Evolutionary conservation across 2,113 vertebrate species (phyloP).

Genomic region (Microtus oregoni): DNA sequence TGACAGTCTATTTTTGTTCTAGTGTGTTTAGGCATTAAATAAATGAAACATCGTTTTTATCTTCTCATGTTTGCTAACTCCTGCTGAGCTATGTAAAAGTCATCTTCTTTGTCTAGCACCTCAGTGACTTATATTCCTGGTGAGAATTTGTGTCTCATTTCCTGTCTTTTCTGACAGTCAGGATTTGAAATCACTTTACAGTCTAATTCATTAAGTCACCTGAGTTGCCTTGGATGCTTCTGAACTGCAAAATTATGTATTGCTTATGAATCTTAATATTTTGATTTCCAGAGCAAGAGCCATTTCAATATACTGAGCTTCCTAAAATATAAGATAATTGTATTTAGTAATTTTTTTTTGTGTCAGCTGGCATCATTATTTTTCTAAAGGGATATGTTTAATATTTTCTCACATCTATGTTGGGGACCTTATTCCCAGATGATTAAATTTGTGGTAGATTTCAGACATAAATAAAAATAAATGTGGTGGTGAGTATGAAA

Average conservation of each 20-base stretch:
- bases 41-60: constrained; percentile 4
- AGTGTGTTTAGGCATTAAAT: not conserved
- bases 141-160: constrained; percentile 33
- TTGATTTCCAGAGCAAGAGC: not conserved
- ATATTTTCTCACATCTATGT: constrained; percentile 62
- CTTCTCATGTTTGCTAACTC: constrained; percentile 1
- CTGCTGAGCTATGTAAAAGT: not conserved
- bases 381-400: constrained; percentile 22
- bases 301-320: constrained; percentile 7
- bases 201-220: not conserved
- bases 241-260: constrained; percentile 36
- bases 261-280: not conserved
- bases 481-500: not conserved
- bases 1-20: constrained; percentile 54
- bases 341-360: constrained; percentile 41
- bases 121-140: not conserved
- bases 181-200: constrained; percentile 31
- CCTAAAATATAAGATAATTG: constrained; percentile 38
- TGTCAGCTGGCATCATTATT: constrained; percentile 46
- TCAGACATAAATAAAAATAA: constrained; percentile 37
- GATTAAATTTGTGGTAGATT: constrained; percentile 28
- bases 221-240: not conserved
- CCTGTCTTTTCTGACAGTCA: not conserved
- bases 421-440: constrained; percentile 43
- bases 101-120: not conserved